phyloP scores from a whole-genome alignment of 2,113 vertebrate species.

The Falcunculus frontatus region DNA sequence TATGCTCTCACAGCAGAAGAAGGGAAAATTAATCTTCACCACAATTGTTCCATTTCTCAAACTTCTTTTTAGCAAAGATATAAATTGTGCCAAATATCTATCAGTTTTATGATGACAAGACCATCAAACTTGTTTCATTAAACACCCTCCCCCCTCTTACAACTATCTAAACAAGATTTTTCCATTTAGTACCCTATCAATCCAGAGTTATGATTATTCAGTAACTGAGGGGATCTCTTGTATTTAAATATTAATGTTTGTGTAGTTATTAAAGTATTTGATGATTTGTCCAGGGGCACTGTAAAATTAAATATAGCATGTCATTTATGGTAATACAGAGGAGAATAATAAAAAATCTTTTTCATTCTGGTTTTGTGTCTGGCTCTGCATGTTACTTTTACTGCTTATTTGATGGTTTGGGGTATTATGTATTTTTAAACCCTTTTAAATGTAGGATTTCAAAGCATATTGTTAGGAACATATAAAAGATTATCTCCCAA shows the following conservation, averaged over 20 bases:
- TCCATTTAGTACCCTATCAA: conserved; percentile 66
- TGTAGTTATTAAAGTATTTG: conserved; percentile 74
- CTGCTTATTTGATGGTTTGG: conserved; percentile 28
- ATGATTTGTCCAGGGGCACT: conserved; percentile 64
- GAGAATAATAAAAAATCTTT: conserved; percentile 55
- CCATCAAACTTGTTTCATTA: conserved; percentile 70
- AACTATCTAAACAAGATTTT: conserved; percentile 73
- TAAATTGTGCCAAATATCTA: conserved; percentile 69
- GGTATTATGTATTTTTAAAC: conserved; percentile 32
- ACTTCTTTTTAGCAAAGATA: conserved; percentile 67
- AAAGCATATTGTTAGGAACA: conserved; percentile 23
- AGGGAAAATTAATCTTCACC: conserved; percentile 47
- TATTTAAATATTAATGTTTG: conserved; percentile 77
- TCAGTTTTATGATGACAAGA: conserved; percentile 67
- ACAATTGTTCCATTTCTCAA: conserved; percentile 65
- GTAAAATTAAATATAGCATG: conserved; percentile 71
- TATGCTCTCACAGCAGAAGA: conserved; percentile 25
- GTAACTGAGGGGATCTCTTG: conserved; percentile 54
- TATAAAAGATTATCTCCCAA: conserved; percentile 40
- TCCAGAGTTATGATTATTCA: conserved; percentile 65
- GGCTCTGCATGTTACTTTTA: conserved; percentile 31
- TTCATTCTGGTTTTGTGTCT: conserved; percentile 52
- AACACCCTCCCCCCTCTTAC: conserved; percentile 52
- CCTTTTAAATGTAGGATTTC: conserved; percentile 36
- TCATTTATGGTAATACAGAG: conserved; percentile 63